Percentiles rank a stretch among this genome's conserved stretches.
phyloP scores from a whole-genome alignment of 1,140 invertebrate genomes.

The Tachypleus tridentatus region DNA sequence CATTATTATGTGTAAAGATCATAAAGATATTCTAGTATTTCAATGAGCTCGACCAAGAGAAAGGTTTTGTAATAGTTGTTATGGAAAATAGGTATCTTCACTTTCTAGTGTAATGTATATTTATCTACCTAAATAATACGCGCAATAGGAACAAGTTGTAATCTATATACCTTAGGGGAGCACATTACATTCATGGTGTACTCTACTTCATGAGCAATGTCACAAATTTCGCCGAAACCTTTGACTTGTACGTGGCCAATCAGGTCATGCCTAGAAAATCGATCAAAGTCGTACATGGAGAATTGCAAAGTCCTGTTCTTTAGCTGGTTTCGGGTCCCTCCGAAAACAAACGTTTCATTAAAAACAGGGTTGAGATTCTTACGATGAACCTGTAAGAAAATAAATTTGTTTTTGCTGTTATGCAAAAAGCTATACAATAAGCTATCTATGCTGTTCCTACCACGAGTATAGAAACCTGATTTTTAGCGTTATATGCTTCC shows the following conservation, averaged over 20 bases:
- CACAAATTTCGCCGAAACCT: conserved; percentile 52
- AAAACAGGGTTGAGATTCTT: conserved; percentile 83
- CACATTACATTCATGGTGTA: conserved; percentile 66
- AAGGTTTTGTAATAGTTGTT: not conserved
- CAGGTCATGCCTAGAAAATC: conserved; percentile 73
- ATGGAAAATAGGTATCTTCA: not conserved
- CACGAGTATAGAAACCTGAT: too few relatives aligned
- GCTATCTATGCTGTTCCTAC: too few relatives aligned
- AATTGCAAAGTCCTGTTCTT: conserved; percentile 59
- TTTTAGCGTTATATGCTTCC: too few relatives aligned
- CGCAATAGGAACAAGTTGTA: too few relatives aligned
- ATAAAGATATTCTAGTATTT: too few relatives aligned
- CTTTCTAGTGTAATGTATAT: not conserved
- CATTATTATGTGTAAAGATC: too few relatives aligned
- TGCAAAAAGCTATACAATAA: too few relatives aligned
- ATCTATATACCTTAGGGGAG: conserved; percentile 49
- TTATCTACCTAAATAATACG: too few relatives aligned
- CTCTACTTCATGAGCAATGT: conserved; percentile 59
- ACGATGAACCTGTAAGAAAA: conserved; percentile 49
- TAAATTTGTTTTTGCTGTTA: too few relatives aligned
- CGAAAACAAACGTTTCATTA: conserved; percentile 78
- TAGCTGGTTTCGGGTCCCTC: conserved; percentile 57
- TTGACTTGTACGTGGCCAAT: conserved; percentile 70
- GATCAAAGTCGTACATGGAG: conserved; percentile 78
- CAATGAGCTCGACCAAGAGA: not conserved